These are phyloP conservation scores for Tapera naevia DNA, from an alignment of 2,797 vertebrate genomes.

Conservation along the genomic window DNA sequence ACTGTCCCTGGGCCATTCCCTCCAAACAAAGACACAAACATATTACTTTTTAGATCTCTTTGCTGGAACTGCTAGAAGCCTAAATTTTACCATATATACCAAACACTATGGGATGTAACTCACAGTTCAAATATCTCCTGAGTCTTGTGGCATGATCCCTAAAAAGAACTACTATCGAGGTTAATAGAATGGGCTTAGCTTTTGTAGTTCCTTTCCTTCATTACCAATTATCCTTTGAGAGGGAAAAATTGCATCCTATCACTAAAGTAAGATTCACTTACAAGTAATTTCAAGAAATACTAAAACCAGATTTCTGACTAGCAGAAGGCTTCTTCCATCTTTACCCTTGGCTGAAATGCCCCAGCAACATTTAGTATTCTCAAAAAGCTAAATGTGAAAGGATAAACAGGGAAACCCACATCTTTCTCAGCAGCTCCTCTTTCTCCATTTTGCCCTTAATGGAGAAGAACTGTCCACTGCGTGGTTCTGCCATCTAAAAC, in stretches of 20 bases:
- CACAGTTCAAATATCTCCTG: background rate
- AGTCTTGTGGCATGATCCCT: background rate
- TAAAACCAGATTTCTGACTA: background rate
- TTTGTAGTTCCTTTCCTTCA: background rate
- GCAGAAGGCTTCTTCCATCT: background rate
- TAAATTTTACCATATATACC: background rate
- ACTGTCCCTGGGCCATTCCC: background rate
- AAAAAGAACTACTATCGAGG: background rate
- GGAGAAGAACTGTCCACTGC: background rate
- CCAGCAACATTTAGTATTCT: background rate
- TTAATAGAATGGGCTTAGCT: background rate
- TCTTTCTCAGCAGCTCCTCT: background rate
- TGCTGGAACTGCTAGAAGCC: background rate
- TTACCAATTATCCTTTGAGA: background rate
- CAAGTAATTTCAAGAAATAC: background rate
- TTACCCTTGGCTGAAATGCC: background rate
- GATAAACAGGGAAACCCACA: background rate
- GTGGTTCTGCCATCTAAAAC: background rate
- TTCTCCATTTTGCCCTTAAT: background rate
- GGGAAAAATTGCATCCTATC: background rate
- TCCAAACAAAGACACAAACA: background rate
- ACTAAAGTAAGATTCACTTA: background rate
- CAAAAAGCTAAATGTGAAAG: background rate
- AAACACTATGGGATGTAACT: background rate
- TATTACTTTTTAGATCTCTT: background rate